phyloP scores from a whole-genome alignment of 2,888 invertebrate genomes.

The Sylvicola cinctus region DNA sequence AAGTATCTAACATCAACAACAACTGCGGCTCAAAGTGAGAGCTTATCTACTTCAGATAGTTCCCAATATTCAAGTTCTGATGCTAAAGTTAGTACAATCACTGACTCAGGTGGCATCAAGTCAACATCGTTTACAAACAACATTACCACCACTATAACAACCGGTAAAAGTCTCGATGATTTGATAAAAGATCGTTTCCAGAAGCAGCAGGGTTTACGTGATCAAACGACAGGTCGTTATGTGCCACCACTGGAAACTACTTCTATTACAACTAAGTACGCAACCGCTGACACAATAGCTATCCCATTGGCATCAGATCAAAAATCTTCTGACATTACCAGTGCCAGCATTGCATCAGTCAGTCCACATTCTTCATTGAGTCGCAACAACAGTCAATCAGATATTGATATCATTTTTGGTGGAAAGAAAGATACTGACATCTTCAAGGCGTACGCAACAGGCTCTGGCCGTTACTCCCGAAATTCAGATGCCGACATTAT shows the following conservation, averaged over 20 bases:
- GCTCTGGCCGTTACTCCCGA: background rate
- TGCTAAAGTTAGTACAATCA: background rate
- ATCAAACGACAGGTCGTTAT: constrained; percentile 3
- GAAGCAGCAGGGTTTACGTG: constrained; percentile 3
- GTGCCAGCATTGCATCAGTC: background rate
- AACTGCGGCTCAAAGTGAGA: no score
- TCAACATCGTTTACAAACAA: background rate
- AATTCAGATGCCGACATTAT: constrained; percentile 25
- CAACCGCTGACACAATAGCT: background rate
- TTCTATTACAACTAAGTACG: background rate
- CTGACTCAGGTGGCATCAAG: background rate
- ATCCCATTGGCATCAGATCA: background rate
- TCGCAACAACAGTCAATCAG: no score
- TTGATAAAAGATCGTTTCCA: constrained; percentile 5
- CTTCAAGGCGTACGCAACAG: background rate
- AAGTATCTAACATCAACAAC: no score
- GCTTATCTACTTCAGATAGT: no score
- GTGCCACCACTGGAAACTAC: background rate
- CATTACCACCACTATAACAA: background rate
- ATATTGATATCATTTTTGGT: no score
- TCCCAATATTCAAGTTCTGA: no score
- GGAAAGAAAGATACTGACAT: background rate
- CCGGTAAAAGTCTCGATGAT: constrained; percentile 2
- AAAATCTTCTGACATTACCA: background rate
- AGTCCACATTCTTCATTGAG: background rate